Percentiles rank a stretch among this genome's conserved stretches.
phyloP scores from a whole-genome alignment of 1,140 invertebrate species.

The Mactra quadrangularis region DNA sequence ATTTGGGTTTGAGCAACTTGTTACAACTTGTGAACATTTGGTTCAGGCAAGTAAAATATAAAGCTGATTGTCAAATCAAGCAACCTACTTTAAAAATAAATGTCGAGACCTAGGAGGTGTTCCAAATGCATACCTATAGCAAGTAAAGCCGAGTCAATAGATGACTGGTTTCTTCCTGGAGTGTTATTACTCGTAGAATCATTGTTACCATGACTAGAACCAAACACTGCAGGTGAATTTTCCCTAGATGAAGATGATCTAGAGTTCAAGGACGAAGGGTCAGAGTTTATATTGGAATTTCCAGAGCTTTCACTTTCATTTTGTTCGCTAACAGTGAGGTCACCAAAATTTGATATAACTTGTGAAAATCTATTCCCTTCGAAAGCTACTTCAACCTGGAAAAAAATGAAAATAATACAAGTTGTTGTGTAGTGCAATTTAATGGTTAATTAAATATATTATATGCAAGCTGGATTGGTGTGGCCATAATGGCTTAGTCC shows the following conservation, averaged over 20 bases:
- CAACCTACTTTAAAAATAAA: too few relatives aligned
- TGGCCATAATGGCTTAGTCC: too few relatives aligned
- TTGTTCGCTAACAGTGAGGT: constrained; percentile 47
- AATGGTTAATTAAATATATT: too few relatives aligned
- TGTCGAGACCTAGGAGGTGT: too few relatives aligned
- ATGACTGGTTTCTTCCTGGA: constrained; percentile 3
- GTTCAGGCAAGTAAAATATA: too few relatives aligned
- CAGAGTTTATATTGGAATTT: constrained; percentile 23
- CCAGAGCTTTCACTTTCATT: constrained; percentile 10
- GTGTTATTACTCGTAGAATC: neutral
- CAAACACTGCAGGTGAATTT: constrained; percentile 24
- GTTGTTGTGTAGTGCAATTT: too few relatives aligned
- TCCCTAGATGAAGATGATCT: constrained; percentile 46
- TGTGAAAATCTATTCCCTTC: constrained; percentile 72
- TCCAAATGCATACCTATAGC: constrained; percentile 28
- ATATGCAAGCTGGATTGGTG: too few relatives aligned
- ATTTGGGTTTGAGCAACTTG: too few relatives aligned
- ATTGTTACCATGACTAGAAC: too few relatives aligned
- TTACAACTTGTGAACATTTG: too few relatives aligned
- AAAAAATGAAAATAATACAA: neutral
- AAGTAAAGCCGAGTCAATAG: constrained; percentile 29
- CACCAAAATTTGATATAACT: constrained; percentile 76
- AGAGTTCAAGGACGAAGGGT: constrained; percentile 37
- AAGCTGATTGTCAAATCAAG: too few relatives aligned
- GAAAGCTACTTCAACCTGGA: constrained; percentile 40